phyloP scores from a whole-genome alignment of 2,113 vertebrate species.

The Pseudolaguvia tuberculata region DNA sequence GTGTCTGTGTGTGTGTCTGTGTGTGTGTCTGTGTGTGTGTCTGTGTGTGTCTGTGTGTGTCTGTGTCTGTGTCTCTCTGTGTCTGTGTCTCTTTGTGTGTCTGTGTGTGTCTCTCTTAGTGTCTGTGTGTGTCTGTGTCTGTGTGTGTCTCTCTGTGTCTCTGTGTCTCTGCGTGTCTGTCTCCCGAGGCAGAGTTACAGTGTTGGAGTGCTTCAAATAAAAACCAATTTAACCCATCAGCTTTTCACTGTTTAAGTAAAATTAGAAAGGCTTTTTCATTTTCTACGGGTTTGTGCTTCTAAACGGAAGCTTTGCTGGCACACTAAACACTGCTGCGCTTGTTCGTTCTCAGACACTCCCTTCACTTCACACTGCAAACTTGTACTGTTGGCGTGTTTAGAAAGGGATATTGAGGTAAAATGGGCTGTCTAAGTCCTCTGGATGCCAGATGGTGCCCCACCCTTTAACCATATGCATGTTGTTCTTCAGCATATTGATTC shows the following conservation, averaged over 20 bases:
- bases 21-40: no score
- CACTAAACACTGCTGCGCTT: slow-evolving; percentile 3
- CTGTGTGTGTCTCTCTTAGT: no score
- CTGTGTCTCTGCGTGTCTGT: no score
- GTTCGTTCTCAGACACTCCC: slow-evolving; percentile 10
- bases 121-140: no score
- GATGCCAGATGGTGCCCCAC: slow-evolving; percentile 30
- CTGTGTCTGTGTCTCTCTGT: no score
- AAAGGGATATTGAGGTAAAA: neutral
- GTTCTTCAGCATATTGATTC: slow-evolving; percentile 52
- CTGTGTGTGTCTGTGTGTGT: no score
- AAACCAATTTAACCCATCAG: slow-evolving; percentile 6
- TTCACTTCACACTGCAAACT: neutral
- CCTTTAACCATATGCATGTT: slow-evolving; percentile 34
- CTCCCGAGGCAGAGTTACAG: slow-evolving; percentile 21
- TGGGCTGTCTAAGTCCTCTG: slow-evolving; percentile 15
- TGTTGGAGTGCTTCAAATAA: slow-evolving; percentile 21
- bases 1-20: no score
- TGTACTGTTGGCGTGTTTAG: neutral
- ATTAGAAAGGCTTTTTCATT: slow-evolving; percentile 41
- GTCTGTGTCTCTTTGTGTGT: no score
- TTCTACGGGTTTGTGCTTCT: slow-evolving; percentile 7
- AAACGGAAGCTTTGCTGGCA: slow-evolving; percentile 12
- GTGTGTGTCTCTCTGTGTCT: no score
- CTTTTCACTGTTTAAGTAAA: neutral